phyloP scores from a whole-genome alignment of 53 echinoderm and acorn worm genomes.

The Pentamera pediparva region DNA sequence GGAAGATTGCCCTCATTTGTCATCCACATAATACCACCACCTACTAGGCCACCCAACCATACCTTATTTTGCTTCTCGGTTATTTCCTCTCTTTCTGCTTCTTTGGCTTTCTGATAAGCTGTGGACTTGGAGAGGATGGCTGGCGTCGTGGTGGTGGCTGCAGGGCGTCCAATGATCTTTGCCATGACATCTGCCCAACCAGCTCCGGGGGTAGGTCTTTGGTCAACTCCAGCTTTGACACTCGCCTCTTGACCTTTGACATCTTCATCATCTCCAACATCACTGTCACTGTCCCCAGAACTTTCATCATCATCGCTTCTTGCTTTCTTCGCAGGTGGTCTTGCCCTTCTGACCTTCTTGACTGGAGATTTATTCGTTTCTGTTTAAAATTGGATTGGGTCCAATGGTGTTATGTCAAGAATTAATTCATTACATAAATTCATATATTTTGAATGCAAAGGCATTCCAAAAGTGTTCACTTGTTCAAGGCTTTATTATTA shows the following conservation, averaged over 20 bases:
- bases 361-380: not conserved
- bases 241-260: conserved; percentile 8
- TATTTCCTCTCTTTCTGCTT: conserved; percentile 57
- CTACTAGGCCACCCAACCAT: no score
- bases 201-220: conserved; percentile 41
- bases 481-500: no score
- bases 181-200: conserved; percentile 99
- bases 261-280: conserved; percentile 40
- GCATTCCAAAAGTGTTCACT: no score
- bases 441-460: no score
- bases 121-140: conserved; percentile 65
- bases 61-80: conserved; percentile 62
- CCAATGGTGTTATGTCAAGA: not conserved
- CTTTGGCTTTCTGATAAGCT: conserved; percentile 72
- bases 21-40: not conserved
- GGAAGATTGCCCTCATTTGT: not conserved
- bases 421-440: not conserved
- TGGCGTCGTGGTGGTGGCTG: conserved; percentile 35
- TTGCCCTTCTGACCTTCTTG: not conserved
- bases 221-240: conserved; percentile 33
- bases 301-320: not conserved
- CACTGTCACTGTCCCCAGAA: not conserved
- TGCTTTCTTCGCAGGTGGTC: not conserved
- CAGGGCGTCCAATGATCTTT: conserved; percentile 64
- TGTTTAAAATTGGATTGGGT: not conserved